Evolutionary conservation across 2,113 vertebrate genomes (phyloP).

Genomic region (Ptilorrhoa leucosticta): DNA sequence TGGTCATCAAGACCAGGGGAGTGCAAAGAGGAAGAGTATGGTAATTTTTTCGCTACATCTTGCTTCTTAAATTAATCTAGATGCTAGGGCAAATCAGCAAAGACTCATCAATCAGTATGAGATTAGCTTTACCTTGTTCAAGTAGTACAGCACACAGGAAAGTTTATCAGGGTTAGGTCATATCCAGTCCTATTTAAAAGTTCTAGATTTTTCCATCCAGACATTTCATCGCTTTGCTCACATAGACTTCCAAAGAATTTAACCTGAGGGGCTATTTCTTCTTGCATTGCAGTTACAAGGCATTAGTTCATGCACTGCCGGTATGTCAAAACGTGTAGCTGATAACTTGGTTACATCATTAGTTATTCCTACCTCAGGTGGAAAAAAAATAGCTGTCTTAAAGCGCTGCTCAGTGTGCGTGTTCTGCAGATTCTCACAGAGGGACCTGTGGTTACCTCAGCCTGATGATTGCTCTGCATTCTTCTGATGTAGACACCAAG

Average conservation of each 20-base stretch:
- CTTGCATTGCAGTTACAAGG: conserved; percentile 37
- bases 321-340: conserved; percentile 75
- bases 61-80: background rate
- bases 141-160: background rate
- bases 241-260: conserved; percentile 51
- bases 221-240: conserved; percentile 55
- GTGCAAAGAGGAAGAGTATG: background rate
- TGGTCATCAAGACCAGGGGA: background rate
- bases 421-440: conserved; percentile 68
- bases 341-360: conserved; percentile 82
- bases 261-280: conserved; percentile 47
- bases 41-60: background rate
- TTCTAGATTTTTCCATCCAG: conserved; percentile 61
- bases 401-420: conserved; percentile 32
- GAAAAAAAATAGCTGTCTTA: conserved; percentile 73
- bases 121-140: background rate
- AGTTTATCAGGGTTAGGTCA: background rate
- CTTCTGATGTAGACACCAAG: conserved; percentile 84
- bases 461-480: conserved; percentile 86
- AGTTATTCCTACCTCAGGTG: conserved; percentile 79
- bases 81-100: background rate
- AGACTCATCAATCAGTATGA: background rate
- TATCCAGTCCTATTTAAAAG: conserved; percentile 17
- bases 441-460: conserved; percentile 79
- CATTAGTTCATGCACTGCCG: conserved; percentile 66